These are phyloP conservation scores for Glaucopsyche alexis DNA, from an alignment of 2,888 invertebrate species.

Conservation along the genomic window DNA sequence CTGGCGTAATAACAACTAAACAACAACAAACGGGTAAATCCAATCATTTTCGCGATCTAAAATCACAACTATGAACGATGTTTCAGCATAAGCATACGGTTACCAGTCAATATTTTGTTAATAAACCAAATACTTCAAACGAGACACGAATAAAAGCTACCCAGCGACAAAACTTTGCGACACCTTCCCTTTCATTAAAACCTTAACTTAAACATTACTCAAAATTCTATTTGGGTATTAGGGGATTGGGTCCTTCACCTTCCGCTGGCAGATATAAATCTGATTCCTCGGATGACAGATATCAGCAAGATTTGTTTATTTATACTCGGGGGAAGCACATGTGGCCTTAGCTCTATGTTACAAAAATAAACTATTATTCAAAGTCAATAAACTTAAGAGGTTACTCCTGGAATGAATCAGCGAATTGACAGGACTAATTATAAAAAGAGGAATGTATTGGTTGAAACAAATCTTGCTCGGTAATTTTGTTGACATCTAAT, in stretches of 20 bases:
- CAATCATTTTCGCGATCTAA: too few species aligned
- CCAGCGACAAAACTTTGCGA: neutral
- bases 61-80: too few species aligned
- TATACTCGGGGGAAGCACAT: slow-evolving; percentile 72
- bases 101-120: too few species aligned
- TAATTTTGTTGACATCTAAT: neutral
- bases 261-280: slow-evolving; percentile 75
- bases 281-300: slow-evolving; percentile 78
- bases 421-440: slow-evolving; percentile 33
- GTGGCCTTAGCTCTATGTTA: slow-evolving; percentile 63
- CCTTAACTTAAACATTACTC: slow-evolving; percentile 40
- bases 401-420: slow-evolving; percentile 33
- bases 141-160: neutral
- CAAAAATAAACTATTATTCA: slow-evolving; percentile 71
- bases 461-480: neutral
- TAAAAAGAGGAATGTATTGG: neutral
- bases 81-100: too few species aligned
- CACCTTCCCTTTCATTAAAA: slow-evolving; percentile 18
- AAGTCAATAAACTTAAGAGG: slow-evolving; percentile 58
- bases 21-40: too few species aligned
- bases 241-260: slow-evolving; percentile 72
- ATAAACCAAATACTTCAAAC: neutral
- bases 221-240: slow-evolving; percentile 47
- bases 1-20: too few species aligned
- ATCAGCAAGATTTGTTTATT: slow-evolving; percentile 79